These are phyloP conservation scores for Acrobeloides nanus DNA, from an alignment of 2,888 invertebrate species.

Conservation along the genomic window DNA sequence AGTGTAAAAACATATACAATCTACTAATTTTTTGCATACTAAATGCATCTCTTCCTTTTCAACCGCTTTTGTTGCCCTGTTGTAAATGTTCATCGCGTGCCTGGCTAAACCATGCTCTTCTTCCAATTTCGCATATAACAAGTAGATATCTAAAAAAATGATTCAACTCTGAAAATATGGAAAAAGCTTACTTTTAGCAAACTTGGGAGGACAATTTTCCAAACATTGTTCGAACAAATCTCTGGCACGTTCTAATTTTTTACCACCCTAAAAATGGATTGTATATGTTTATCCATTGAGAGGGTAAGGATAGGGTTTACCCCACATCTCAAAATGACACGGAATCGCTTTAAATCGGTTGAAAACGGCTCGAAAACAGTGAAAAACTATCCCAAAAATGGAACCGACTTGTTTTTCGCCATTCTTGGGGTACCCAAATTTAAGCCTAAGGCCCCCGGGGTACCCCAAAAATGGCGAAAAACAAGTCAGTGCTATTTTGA, in stretches of 20 bases:
- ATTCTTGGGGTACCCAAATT: no score
- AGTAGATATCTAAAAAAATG: conserved; percentile 65
- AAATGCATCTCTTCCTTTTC: conserved; percentile 87
- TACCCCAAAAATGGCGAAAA: no score
- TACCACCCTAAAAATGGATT: conserved; percentile 63
- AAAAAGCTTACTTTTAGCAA: conserved; percentile 67
- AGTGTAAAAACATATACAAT: neutral
- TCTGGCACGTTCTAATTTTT: conserved; percentile 86
- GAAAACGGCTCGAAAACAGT: no score
- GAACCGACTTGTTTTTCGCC: no score
- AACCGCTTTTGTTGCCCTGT: conserved; percentile 84
- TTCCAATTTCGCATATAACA: conserved; percentile 93
- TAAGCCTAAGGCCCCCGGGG: no score
- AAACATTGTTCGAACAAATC: conserved; percentile 98
- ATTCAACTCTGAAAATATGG: neutral
- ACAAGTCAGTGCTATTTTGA: no score
- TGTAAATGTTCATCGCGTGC: conserved; percentile 98
- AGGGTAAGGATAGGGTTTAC: neutral
- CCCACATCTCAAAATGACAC: no score
- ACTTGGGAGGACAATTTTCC: conserved; percentile 89
- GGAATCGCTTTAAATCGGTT: no score
- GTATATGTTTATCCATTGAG: no score
- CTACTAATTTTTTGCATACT: conserved; percentile 54
- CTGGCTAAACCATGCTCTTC: conserved; percentile 94
- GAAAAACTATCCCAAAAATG: no score